These are phyloP conservation scores for Leptopterna dolabrata DNA, from an alignment of 2,888 invertebrate species.

Conservation along the genomic window DNA sequence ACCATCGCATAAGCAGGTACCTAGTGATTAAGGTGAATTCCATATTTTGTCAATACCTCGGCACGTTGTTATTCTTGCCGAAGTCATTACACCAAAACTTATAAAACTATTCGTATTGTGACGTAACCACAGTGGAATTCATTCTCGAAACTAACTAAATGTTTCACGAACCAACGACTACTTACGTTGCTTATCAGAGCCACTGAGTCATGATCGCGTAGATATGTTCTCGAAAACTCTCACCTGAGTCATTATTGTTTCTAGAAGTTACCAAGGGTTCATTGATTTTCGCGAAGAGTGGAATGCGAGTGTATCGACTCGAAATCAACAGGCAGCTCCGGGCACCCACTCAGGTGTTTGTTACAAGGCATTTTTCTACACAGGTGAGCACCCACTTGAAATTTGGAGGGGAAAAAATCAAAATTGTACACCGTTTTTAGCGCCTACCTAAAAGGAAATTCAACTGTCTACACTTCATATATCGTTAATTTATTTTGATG, in stretches of 20 bases:
- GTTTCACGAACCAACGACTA: neutral
- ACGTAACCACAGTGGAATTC: neutral
- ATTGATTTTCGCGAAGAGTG: neutral
- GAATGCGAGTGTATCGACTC: neutral
- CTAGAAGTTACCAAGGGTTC: neutral
- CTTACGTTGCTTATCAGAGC: neutral
- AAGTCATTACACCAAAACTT: neutral
- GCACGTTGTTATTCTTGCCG: neutral
- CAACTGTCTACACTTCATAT: too few relatives aligned
- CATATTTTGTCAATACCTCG: neutral
- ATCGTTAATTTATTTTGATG: too few relatives aligned
- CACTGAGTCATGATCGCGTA: neutral
- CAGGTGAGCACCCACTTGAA: too few relatives aligned
- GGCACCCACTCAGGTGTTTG: too few relatives aligned
- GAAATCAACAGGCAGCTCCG: neutral
- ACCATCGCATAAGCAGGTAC: too few relatives aligned
- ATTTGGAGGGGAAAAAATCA: too few relatives aligned
- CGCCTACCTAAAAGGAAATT: too few relatives aligned
- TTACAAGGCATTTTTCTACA: too few relatives aligned
- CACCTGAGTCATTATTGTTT: conserved; percentile 13
- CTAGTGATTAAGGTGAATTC: neutral
- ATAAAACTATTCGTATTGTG: neutral
- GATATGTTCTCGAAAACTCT: neutral
- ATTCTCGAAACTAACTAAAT: neutral
- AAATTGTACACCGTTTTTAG: too few relatives aligned